These are phyloP conservation scores for Aricia agestis DNA, from an alignment of 1,140 invertebrate genomes.

Conservation along the genomic window DNA sequence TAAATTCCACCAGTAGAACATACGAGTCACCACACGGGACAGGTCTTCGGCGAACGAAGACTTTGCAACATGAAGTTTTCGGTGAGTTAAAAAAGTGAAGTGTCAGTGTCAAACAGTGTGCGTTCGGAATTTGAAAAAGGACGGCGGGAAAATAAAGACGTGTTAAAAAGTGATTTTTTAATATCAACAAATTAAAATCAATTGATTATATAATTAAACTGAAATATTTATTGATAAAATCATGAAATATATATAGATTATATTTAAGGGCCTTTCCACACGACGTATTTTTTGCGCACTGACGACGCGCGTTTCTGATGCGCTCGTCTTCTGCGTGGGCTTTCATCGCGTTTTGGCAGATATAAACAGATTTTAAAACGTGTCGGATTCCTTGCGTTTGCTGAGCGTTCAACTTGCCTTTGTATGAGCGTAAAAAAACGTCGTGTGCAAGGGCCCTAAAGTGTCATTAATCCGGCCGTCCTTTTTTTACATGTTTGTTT, in stretches of 20 bases:
- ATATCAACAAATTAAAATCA: not conserved
- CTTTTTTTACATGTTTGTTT: too few species aligned
- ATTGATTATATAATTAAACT: too few species aligned
- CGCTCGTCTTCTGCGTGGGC: too few species aligned
- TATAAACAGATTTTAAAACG: too few species aligned
- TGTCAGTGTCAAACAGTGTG: slow-evolving; percentile 35
- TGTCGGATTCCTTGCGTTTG: too few species aligned
- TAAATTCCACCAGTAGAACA: slow-evolving; percentile 45
- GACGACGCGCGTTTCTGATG: too few species aligned
- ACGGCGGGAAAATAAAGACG: not conserved
- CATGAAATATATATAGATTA: not conserved
- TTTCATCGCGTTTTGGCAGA: too few species aligned
- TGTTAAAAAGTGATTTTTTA: not conserved
- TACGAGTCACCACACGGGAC: slow-evolving; percentile 50
- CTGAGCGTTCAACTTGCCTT: too few species aligned
- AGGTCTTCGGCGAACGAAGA: slow-evolving; percentile 70
- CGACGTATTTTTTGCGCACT: not conserved
- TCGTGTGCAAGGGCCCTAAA: too few species aligned
- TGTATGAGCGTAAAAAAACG: too few species aligned
- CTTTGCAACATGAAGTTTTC: slow-evolving; percentile 67
- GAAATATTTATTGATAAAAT: too few species aligned
- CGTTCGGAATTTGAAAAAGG: slow-evolving; percentile 18
- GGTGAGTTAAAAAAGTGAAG: slow-evolving; percentile 55
- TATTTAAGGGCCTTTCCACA: not conserved
- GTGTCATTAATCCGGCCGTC: too few species aligned